These are phyloP conservation scores for Alcis repandata DNA, from an alignment of 2,888 invertebrate genomes.

Conservation along the genomic window DNA sequence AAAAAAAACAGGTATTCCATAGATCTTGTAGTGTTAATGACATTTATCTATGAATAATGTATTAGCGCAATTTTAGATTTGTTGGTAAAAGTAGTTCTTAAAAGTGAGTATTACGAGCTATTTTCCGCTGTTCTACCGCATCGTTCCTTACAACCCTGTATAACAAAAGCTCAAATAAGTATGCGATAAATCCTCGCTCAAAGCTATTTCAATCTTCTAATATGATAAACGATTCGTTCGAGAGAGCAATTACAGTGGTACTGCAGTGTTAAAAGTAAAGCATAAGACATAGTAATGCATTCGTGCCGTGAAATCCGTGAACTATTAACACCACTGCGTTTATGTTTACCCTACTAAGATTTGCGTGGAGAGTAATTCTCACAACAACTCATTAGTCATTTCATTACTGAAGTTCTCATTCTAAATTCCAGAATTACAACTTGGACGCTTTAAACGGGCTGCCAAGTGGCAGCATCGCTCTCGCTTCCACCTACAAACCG, in stretches of 20 bases:
- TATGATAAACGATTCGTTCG: constrained; percentile 82
- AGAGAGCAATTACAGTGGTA: constrained; percentile 72
- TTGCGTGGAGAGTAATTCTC: constrained; percentile 45
- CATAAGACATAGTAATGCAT: constrained; percentile 60
- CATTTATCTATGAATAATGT: no score
- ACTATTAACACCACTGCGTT: constrained; percentile 71
- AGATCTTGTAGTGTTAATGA: no score
- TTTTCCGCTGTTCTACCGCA: no score
- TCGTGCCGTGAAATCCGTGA: constrained; percentile 67
- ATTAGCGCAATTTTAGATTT: no score
- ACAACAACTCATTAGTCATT: constrained; percentile 33
- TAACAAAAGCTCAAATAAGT: constrained; percentile 63
- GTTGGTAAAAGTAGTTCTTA: no score
- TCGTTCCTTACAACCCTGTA: not conserved
- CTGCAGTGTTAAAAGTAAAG: constrained; percentile 62
- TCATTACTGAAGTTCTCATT: constrained; percentile 17
- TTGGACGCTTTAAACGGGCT: not conserved
- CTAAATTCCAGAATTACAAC: not conserved
- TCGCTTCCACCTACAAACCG: not conserved
- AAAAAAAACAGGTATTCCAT: no score
- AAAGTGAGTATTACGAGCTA: no score
- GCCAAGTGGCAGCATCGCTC: no score
- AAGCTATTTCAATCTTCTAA: constrained; percentile 70
- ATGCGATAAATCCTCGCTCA: constrained; percentile 63
- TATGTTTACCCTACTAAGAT: constrained; percentile 61